Evolutionary conservation across 2,888 invertebrate genomes (phyloP), one percentile per base, ranked within the genome.

Genomic region (Ophioninae sp.): DNA sequence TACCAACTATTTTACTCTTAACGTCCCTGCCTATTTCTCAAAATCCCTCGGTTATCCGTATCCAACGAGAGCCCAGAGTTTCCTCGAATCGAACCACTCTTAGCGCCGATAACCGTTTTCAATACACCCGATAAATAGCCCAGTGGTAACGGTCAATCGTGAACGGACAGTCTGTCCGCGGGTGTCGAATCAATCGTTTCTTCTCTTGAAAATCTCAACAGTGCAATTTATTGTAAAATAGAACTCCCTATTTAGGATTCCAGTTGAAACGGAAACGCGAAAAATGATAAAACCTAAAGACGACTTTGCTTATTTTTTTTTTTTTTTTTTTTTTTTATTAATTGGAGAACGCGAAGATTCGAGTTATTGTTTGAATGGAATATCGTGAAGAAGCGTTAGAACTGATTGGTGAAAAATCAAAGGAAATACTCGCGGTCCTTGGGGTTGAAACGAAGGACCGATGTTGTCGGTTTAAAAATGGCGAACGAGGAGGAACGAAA

Each of bases 11-110:
- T 73, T 78, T 75, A 64, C 72, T 30, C 20, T 6, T 30, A 41
- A 50, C 13, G 8, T 37, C 41, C 10, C 30, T 20, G 61, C 64
- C 21, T 41, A 78, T 56, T 84, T 81, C 76, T 79, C 67, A 75
- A 81, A 86, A 85, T 83, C 67, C 65, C 64, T 75, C 57, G 82
- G 67, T 77, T 81, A 62, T 76, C 70, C 37, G 30, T 21, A 64
- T 57, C 56, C 72, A 73, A 81, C 81, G 80, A 78, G 79, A 78
- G 73, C 62, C 77, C 56, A 56, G 39, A 10, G 21, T 59, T 64
- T 17, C 23, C 21, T 62, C 41, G 72, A 67, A 59, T 41, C 30
- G 21, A 75, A 80, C 37, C 39, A 50, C 6, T 6, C n/a, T 59
- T 7, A 30, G n/a, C 23, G 8, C 21, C 59, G 17, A 41, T 67